phyloP scores from a whole-genome alignment of 2,113 vertebrate species.

The Noturus placidus region DNA sequence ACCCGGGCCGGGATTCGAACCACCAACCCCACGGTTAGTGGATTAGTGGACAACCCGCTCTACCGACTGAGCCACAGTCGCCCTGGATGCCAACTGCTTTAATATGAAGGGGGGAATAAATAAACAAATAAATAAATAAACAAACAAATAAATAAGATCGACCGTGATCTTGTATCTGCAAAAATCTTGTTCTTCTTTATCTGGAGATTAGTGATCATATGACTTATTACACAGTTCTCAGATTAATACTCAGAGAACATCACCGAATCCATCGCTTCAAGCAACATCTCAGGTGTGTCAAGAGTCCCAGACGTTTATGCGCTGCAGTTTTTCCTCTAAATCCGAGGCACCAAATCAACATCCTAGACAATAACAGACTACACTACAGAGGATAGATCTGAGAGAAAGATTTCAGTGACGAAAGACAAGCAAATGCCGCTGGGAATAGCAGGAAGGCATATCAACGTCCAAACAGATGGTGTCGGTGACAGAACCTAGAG shows the following conservation, averaged over 20 bases:
- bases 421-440: not conserved
- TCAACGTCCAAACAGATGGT: constrained; percentile 39
- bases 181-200: not conserved
- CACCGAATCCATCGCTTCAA: not conserved
- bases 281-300: not conserved
- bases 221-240: not conserved
- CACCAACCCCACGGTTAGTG: no score
- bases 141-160: not conserved
- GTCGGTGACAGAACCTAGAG: constrained; percentile 2
- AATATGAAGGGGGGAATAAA: not conserved
- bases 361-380: constrained; percentile 1
- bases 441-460: constrained; percentile 20
- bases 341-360: not conserved
- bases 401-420: not conserved
- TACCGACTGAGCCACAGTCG: no score
- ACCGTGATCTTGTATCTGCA: not conserved
- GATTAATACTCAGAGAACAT: not conserved
- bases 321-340: not conserved
- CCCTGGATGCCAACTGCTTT: not conserved
- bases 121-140: no score
- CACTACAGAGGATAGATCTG: not conserved
- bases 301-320: not conserved
- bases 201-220: not conserved
- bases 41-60: no score
- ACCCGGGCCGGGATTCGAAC: no score